Evolutionary conservation across 2,113 vertebrate species (phyloP).

Genomic region (Piaya cayana): DNA sequence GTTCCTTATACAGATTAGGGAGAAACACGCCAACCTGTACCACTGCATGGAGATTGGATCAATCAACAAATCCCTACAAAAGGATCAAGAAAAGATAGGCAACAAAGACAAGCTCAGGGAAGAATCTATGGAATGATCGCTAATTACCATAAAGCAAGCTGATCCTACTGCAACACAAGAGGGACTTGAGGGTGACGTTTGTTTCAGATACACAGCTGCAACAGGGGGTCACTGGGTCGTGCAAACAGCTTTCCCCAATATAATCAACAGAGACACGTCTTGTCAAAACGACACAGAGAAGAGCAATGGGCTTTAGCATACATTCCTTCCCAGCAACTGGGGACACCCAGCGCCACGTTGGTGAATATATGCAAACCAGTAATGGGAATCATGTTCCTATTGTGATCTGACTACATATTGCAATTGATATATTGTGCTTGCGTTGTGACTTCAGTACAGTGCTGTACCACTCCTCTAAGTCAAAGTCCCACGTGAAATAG

Average conservation of each 20-base stretch:
- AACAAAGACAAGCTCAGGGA: neutral
- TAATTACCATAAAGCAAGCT: neutral
- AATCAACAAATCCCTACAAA: neutral
- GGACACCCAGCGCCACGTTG: neutral
- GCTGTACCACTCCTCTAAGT: neutral
- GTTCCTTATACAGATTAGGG: neutral
- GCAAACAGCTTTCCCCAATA: neutral
- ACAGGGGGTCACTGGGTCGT: neutral
- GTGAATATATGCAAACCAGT: neutral
- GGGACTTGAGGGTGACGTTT: neutral
- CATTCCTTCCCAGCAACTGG: neutral
- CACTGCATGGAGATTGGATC: fast-evolving
- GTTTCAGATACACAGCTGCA: neutral
- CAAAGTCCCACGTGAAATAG: neutral
- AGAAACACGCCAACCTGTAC: neutral
- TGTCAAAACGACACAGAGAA: neutral
- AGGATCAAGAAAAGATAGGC: neutral
- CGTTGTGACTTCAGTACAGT: neutral
- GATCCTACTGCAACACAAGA: neutral
- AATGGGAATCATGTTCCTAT: neutral
- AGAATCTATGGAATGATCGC: neutral
- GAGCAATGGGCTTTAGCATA: neutral
- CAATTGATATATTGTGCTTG: neutral
- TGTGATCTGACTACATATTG: neutral
- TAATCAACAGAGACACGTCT: neutral